A percentile compares a stretch with the other conserved stretches of the same genome.
Evolutionary conservation across 1,140 invertebrate species (phyloP).

Genomic region (Sarcophaga bullata): DNA sequence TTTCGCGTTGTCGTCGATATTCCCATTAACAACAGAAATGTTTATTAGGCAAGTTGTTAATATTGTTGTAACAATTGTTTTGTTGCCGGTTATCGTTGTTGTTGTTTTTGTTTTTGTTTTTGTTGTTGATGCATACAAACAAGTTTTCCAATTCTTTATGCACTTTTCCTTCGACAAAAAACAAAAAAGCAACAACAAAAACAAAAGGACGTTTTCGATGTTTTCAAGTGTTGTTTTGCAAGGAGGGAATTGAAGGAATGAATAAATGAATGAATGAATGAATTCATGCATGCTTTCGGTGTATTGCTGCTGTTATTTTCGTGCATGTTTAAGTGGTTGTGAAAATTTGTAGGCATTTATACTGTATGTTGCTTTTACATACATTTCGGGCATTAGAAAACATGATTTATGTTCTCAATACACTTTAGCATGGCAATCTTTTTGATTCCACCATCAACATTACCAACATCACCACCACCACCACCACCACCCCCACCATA

Average conservation of each 20-base stretch:
- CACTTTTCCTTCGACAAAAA: background rate
- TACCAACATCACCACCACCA: too few species aligned
- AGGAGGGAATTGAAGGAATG: background rate
- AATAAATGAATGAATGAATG: background rate
- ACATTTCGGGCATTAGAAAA: background rate
- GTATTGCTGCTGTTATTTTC: background rate
- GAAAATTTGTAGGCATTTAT: too few species aligned
- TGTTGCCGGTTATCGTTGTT: background rate
- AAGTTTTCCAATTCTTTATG: background rate
- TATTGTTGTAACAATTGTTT: too few species aligned
- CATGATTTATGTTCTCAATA: background rate
- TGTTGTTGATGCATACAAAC: background rate
- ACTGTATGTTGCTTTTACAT: background rate
- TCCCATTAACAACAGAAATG: conserved; percentile 5
- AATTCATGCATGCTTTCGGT: background rate
- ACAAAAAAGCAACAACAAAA: background rate
- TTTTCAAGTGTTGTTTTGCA: background rate
- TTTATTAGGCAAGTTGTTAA: background rate
- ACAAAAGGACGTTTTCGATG: background rate
- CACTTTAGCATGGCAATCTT: background rate
- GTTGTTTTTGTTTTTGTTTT: too few species aligned
- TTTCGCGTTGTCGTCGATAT: background rate
- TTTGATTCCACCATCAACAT: background rate
- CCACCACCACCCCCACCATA: background rate
- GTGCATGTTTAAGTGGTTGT: too few species aligned